Evolutionary conservation across 2,888 invertebrate species (phyloP).

Genomic region (Hymenopus coronatus): DNA sequence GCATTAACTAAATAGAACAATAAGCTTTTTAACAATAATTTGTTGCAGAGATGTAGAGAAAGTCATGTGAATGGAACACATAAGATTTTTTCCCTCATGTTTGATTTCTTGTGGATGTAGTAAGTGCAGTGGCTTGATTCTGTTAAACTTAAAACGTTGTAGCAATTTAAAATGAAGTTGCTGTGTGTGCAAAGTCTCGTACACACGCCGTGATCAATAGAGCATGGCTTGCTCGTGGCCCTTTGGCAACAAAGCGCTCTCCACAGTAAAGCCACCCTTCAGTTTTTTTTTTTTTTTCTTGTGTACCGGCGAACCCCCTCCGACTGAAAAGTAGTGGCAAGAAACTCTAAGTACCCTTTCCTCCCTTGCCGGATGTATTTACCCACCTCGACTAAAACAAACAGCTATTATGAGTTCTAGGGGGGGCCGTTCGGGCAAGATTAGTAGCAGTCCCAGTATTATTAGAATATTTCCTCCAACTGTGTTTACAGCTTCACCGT

Average conservation of each 20-base stretch:
- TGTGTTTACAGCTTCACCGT: neutral
- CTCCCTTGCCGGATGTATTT: neutral
- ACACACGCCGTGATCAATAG: neutral
- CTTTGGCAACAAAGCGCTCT: neutral
- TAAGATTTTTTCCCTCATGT: too few relatives aligned
- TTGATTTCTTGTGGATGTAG: too few relatives aligned
- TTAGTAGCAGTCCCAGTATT: slow-evolving; percentile 11
- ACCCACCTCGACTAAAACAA: slow-evolving; percentile 1
- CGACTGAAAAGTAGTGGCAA: neutral
- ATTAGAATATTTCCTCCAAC: neutral
- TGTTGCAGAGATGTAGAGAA: too few relatives aligned
- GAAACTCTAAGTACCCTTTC: neutral
- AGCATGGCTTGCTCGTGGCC: neutral
- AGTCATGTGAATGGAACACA: too few relatives aligned
- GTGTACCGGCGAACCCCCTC: neutral
- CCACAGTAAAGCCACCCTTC: neutral
- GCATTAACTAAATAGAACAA: too few relatives aligned
- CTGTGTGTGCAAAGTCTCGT: too few relatives aligned
- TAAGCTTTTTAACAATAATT: too few relatives aligned
- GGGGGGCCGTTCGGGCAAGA: slow-evolving; percentile 3
- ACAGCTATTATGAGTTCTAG: neutral
- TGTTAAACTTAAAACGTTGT: too few relatives aligned
- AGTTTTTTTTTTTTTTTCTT: neutral
- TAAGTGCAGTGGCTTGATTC: too few relatives aligned
- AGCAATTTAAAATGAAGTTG: too few relatives aligned